These are phyloP conservation scores for Bombus vancouverensis DNA, from an alignment of 1,140 invertebrate genomes.

Conservation along the genomic window DNA sequence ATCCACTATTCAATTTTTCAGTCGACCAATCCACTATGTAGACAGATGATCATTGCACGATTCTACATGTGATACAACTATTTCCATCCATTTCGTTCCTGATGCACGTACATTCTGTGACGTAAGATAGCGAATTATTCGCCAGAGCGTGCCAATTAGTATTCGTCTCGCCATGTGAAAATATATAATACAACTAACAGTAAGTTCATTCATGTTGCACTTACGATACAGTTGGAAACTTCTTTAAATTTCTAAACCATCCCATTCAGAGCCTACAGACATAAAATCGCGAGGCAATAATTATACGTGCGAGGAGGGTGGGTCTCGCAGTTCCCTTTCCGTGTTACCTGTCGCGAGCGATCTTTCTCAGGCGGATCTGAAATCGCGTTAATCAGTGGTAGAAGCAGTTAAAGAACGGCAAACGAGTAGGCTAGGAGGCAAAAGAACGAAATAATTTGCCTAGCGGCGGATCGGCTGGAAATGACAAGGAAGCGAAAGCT, in stretches of 20 bases:
- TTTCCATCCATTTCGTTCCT: no score
- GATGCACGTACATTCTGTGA: no score
- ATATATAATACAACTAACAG: no score
- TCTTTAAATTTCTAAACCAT: neutral
- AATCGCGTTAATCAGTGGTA: neutral
- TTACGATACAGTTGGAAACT: no score
- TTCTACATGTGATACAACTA: no score
- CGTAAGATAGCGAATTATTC: no score
- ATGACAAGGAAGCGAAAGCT: conserved; percentile 5
- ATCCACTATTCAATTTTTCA: neutral
- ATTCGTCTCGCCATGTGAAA: no score
- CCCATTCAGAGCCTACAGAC: neutral
- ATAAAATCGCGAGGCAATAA: conserved; percentile 3
- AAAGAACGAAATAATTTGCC: conserved; percentile 34
- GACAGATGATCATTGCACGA: neutral
- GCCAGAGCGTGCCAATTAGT: no score
- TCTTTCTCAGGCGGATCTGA: conserved; percentile 21
- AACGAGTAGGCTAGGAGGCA: no score
- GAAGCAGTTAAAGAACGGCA: neutral
- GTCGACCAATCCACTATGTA: neutral
- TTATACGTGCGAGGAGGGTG: neutral
- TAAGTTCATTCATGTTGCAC: no score
- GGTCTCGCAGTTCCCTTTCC: neutral
- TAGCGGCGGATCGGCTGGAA: neutral
- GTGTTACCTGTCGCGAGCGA: conserved; percentile 32